These are phyloP conservation scores for Aselliscus stoliczkanus DNA, from an alignment of 2,797 vertebrate species.

Conservation along the genomic window DNA sequence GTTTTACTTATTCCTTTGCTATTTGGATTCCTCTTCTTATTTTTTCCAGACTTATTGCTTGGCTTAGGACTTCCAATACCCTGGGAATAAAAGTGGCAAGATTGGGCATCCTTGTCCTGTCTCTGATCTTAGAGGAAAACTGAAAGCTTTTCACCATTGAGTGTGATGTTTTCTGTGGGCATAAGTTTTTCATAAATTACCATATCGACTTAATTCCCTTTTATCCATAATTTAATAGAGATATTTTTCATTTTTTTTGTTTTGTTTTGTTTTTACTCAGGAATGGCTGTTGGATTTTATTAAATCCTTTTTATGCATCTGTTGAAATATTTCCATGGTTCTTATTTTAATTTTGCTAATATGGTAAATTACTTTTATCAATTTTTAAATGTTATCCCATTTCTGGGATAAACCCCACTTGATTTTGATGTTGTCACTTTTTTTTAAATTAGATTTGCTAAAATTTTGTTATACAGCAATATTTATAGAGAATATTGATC, in stretches of 20 bases:
- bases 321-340: background rate
- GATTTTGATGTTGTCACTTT: background rate
- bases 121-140: background rate
- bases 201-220: background rate
- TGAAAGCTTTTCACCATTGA: background rate
- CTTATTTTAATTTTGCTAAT: slow-evolving; percentile 1
- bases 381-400: background rate
- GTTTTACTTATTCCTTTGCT: background rate
- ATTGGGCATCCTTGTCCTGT: background rate
- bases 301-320: background rate
- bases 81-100: background rate
- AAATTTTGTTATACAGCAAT: background rate
- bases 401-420: background rate
- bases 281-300: background rate
- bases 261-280: background rate
- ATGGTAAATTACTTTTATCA: background rate
- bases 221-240: background rate
- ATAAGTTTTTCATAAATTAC: background rate
- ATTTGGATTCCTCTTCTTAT: background rate
- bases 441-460: slow-evolving; percentile 1
- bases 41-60: background rate
- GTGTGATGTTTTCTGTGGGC: background rate
- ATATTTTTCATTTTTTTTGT: background rate
- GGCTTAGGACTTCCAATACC: background rate
- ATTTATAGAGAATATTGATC: background rate